Conservation (phyloP, 2,888 invertebrate species). For the Sinelater perroti region DNA sequence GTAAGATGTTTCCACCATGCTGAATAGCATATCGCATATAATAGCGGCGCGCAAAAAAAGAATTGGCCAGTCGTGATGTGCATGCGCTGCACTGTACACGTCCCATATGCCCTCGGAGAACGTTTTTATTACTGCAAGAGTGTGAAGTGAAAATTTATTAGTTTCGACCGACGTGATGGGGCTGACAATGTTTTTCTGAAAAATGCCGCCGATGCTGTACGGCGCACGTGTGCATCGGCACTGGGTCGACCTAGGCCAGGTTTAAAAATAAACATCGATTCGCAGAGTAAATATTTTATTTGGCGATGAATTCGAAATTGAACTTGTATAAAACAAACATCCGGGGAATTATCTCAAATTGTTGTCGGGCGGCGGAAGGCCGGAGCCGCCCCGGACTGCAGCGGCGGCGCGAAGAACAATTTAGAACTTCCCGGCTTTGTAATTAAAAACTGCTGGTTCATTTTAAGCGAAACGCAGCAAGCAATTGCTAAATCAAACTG, state of each 20-base stretch:
- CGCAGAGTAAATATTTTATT: conserved; percentile 11
- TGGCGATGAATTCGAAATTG: conserved; percentile 16
- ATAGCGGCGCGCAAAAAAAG: conserved; percentile 31
- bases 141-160: conserved; percentile 58
- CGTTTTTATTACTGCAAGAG: conserved; percentile 54
- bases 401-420: background rate
- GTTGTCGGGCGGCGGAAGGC: background rate
- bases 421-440: background rate
- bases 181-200: conserved; percentile 45
- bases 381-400: background rate
- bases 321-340: conserved; percentile 16
- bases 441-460: background rate
- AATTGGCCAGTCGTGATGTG: conserved; percentile 46
- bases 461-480: too few relatives aligned
- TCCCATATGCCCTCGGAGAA: conserved; percentile 48
- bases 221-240: background rate
- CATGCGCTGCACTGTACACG: conserved; percentile 44
- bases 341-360: conserved; percentile 4
- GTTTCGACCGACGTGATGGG: conserved; percentile 54
- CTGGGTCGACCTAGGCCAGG: background rate
- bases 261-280: conserved; percentile 16
- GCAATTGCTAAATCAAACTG: too few relatives aligned
- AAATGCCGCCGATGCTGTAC: background rate
- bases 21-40: conserved; percentile 13
- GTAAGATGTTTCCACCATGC: background rate